Percentiles rank a stretch among this genome's conserved stretches.
Evolutionary conservation across 2,113 vertebrate species (phyloP).

Genomic region (Rhadina sibilatrix): DNA sequence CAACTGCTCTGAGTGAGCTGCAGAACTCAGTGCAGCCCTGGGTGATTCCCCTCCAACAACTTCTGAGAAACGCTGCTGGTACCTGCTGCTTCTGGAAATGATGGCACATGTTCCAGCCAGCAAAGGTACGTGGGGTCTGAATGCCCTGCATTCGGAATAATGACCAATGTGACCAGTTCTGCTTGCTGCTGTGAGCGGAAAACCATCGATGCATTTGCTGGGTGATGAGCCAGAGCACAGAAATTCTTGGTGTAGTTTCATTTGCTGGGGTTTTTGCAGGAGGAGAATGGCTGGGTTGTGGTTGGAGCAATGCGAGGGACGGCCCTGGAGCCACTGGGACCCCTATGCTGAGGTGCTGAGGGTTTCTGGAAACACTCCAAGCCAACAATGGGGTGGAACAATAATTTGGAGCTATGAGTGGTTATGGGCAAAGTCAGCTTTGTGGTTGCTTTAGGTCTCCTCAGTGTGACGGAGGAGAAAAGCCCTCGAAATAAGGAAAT

Average conservation of each 20-base stretch:
- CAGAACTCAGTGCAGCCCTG: neutral
- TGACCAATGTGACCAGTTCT: neutral
- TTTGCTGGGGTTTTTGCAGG: neutral
- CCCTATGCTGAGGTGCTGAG: rapidly evolving
- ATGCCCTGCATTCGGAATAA: neutral
- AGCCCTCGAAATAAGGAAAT: neutral
- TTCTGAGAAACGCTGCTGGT: rapidly evolving
- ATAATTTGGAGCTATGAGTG: rapidly evolving
- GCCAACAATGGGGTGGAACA: neutral
- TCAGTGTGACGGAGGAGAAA: neutral
- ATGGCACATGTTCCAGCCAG: neutral
- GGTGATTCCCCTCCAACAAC: neutral
- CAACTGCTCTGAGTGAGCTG: neutral
- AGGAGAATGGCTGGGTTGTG: rapidly evolving
- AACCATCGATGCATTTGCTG: rapidly evolving
- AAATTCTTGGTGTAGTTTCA: neutral
- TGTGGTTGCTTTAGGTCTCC: neutral
- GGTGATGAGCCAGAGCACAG: rapidly evolving
- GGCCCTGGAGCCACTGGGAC: neutral
- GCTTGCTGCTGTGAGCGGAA: neutral
- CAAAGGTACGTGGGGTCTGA: neutral
- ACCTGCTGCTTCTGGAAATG: neutral
- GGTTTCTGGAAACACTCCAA: rapidly evolving
- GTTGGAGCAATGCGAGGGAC: neutral
- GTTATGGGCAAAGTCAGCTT: neutral